These are phyloP conservation scores for Proctacanthus coquilletti DNA, from an alignment of 1,140 invertebrate species.

Conservation along the genomic window DNA sequence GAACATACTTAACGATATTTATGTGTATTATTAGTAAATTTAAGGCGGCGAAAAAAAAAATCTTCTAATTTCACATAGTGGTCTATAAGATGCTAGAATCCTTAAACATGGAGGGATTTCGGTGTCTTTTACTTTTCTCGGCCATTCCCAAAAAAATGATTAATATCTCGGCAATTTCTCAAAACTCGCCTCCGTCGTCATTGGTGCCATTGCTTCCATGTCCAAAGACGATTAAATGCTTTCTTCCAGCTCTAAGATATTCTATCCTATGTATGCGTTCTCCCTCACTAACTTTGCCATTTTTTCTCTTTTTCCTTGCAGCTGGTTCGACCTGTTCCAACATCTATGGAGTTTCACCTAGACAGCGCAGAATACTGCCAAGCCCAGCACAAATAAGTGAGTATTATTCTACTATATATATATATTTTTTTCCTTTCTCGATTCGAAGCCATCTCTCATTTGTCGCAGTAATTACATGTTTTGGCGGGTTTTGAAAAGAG, in stretches of 20 bases:
- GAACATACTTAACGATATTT: too few relatives aligned
- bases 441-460: neutral
- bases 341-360: slow-evolving; percentile 95
- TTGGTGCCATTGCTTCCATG: neutral
- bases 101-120: too few relatives aligned
- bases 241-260: neutral
- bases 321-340: slow-evolving; percentile 40
- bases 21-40: too few relatives aligned
- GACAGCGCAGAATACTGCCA: slow-evolving; percentile 91
- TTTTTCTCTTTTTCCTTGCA: slow-evolving; percentile 12
- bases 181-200: neutral
- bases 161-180: neutral
- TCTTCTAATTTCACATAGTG: too few relatives aligned
- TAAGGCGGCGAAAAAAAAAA: too few relatives aligned
- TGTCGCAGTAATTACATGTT: too few relatives aligned
- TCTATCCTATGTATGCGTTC: neutral
- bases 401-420: slow-evolving; percentile 6
- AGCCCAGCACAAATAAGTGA: slow-evolving; percentile 81
- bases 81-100: too few relatives aligned
- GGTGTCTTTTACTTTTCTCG: too few relatives aligned
- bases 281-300: neutral
- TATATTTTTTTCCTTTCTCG: neutral
- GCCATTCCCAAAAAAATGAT: too few relatives aligned
- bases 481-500: too few relatives aligned
- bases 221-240: neutral